phyloP scores from a whole-genome alignment of 1,140 invertebrate genomes.

The Sweltsa coloradensis region DNA sequence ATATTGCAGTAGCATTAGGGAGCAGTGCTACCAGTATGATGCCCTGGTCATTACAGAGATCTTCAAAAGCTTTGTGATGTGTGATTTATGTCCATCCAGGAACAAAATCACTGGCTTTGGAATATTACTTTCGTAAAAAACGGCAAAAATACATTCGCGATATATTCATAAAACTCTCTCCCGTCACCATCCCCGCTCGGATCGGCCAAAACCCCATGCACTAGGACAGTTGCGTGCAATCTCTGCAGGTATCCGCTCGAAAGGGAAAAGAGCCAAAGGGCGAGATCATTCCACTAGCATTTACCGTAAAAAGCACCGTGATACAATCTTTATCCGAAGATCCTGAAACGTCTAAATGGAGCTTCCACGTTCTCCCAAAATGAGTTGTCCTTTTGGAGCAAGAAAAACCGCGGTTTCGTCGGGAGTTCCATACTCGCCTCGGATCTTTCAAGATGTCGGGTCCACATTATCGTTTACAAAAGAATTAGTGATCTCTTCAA shows the following conservation, averaged over 20 bases:
- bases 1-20: constrained; percentile 20
- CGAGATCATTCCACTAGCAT: constrained; percentile 23
- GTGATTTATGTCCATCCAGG: constrained; percentile 29
- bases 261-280: constrained; percentile 25
- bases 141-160: constrained; percentile 27
- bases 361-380: not conserved
- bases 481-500: constrained; percentile 10
- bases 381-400: not conserved
- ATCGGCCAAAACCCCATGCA: constrained; percentile 24
- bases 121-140: constrained; percentile 26
- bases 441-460: constrained; percentile 6
- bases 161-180: constrained; percentile 29
- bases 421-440: not conserved
- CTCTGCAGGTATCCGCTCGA: constrained; percentile 22
- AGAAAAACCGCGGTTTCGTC: constrained; percentile 6
- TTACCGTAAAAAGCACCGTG: constrained; percentile 19
- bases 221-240: constrained; percentile 21
- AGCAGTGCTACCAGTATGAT: constrained; percentile 23
- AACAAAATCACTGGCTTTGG: constrained; percentile 26
- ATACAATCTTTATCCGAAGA: constrained; percentile 17
- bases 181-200: constrained; percentile 30
- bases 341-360: not conserved
- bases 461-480: not conserved
- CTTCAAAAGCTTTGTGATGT: constrained; percentile 25
- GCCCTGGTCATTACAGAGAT: constrained; percentile 26